A percentile compares a stretch with the other conserved stretches of the same genome.
These are phyloP conservation scores for Mythimna vitellina DNA, from an alignment of 2,888 invertebrate genomes.

Conservation along the genomic window DNA sequence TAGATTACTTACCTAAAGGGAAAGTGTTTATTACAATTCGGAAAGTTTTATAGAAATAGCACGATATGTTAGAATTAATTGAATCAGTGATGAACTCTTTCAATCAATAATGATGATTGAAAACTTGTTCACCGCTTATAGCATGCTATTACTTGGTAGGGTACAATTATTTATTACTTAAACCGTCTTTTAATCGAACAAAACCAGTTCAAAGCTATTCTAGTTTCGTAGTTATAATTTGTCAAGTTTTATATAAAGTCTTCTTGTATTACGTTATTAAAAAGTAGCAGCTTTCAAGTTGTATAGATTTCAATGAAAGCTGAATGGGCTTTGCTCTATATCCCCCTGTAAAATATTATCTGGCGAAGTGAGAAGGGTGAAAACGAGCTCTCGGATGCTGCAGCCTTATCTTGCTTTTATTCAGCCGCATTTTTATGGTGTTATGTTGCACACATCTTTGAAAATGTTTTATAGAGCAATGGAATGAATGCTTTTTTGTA, in stretches of 20 bases:
- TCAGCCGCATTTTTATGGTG: slow-evolving; percentile 24
- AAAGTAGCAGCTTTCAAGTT: slow-evolving; percentile 15
- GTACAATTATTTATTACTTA: not conserved
- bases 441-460: slow-evolving; percentile 21
- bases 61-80: not conserved
- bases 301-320: slow-evolving; percentile 25
- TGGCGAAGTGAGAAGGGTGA: slow-evolving; percentile 16
- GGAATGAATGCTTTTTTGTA: slow-evolving; percentile 13
- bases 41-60: slow-evolving; percentile 9
- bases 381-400: slow-evolving; percentile 34
- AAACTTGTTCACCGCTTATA: not conserved
- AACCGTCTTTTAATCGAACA: not conserved
- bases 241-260: not conserved
- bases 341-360: slow-evolving; percentile 39
- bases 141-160: not conserved
- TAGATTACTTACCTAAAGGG: slow-evolving; percentile 71
- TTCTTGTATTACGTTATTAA: slow-evolving; percentile 32
- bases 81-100: not conserved
- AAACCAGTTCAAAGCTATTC: not conserved
- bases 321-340: slow-evolving; percentile 33
- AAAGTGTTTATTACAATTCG: slow-evolving; percentile 49
- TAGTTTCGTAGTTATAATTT: slow-evolving; percentile 11
- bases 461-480: slow-evolving; percentile 17
- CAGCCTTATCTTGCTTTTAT: slow-evolving; percentile 41
- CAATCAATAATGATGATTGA: not conserved